phyloP scores from a whole-genome alignment of 2,888 invertebrate species.

The Chrysodeixis includens region DNA sequence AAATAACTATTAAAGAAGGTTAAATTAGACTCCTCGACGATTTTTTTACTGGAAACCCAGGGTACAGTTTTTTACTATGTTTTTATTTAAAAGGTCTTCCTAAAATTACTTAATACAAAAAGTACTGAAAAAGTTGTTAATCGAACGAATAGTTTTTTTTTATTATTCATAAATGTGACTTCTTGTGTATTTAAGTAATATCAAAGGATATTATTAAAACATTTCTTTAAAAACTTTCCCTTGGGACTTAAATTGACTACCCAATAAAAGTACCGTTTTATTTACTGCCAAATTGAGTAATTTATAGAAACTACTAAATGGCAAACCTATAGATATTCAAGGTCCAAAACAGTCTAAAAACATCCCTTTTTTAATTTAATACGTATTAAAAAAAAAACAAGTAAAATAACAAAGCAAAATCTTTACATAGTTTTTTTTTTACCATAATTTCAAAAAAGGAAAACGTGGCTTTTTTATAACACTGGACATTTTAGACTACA shows the following conservation, averaged over 20 bases:
- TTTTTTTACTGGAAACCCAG: neutral
- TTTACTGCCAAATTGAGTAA: neutral
- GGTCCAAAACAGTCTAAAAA: neutral
- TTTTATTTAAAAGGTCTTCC: neutral
- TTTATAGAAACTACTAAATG: neutral
- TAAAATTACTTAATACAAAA: neutral
- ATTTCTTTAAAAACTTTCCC: neutral
- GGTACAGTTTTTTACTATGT: neutral
- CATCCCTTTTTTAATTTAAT: neutral
- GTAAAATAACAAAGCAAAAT: too few relatives aligned
- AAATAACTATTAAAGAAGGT: too few relatives aligned
- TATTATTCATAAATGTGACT: too few relatives aligned
- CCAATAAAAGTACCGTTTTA: neutral
- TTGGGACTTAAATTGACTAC: neutral
- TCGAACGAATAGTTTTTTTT: too few relatives aligned
- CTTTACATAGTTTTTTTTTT: too few relatives aligned
- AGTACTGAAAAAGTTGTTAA: too few relatives aligned
- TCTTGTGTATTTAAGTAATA: neutral
- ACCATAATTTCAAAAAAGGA: too few relatives aligned
- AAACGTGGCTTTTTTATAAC: neutral
- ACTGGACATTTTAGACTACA: neutral
- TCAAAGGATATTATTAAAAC: neutral
- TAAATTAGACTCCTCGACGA: too few relatives aligned
- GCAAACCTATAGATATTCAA: neutral
- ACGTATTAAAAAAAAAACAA: neutral